Conservation (phyloP, 2,113 vertebrate genomes). For the Pterophyllum scalare region DNA sequence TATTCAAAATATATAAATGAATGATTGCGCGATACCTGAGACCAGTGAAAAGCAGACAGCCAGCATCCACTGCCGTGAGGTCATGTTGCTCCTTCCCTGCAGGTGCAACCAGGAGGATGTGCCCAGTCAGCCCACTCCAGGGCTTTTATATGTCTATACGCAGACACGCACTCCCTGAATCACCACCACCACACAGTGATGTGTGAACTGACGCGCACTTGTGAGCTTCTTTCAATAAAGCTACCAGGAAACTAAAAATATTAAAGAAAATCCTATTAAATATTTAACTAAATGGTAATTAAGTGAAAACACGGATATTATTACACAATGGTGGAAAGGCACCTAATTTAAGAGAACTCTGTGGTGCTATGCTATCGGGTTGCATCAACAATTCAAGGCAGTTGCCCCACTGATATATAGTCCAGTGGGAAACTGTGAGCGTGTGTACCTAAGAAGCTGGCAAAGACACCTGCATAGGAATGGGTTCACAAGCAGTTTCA, state of each 20-base stretch:
- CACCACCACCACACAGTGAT: background rate
- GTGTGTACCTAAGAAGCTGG: background rate
- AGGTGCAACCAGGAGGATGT: background rate
- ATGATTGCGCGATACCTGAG: slow-evolving; percentile 53
- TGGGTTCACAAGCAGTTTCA: background rate
- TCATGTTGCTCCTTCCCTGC: slow-evolving; percentile 40
- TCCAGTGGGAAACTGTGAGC: background rate
- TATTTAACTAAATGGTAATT: slow-evolving; percentile 16
- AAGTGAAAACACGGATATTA: background rate
- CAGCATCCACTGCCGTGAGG: slow-evolving; percentile 12
- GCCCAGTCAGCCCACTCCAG: background rate
- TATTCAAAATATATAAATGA: background rate
- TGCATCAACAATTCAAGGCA: slow-evolving; percentile 3
- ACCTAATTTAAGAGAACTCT: background rate
- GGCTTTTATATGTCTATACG: slow-evolving; percentile 36
- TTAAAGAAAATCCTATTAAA: slow-evolving; percentile 12
- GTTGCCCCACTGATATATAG: background rate
- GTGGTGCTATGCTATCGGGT: background rate
- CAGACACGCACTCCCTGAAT: background rate
- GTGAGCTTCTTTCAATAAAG: slow-evolving; percentile 9
- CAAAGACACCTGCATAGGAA: rapidly evolving
- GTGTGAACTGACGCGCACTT: background rate
- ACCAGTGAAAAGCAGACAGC: slow-evolving; percentile 19
- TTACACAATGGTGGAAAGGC: background rate
- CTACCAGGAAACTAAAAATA: slow-evolving; percentile 57